Evolutionary conservation across 2,797 vertebrate genomes (phyloP).

Genomic region (Gobio occitaniae): DNA sequence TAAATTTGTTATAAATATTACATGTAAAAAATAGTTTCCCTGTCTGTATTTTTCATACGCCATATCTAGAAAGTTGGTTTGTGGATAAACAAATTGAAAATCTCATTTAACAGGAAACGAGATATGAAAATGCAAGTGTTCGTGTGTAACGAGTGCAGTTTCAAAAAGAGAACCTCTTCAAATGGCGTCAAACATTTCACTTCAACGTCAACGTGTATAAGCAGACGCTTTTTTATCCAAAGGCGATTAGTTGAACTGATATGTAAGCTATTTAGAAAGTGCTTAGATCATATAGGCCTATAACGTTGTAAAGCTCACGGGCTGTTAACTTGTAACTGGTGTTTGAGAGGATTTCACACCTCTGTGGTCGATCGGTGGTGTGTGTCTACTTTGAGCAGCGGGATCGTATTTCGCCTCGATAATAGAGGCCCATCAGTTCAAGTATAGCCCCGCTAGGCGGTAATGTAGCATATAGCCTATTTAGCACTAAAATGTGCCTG

Average conservation of each 20-base stretch:
- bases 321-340: neutral
- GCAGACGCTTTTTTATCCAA: neutral
- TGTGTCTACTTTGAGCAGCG: neutral
- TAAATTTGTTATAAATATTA: too few relatives aligned
- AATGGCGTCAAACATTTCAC: neutral
- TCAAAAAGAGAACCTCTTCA: neutral
- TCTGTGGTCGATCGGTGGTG: neutral
- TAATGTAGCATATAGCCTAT: constrained; percentile 1
- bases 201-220: neutral
- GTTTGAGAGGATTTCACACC: constrained; percentile 27
- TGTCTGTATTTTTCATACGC: neutral
- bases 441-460: constrained; percentile 1
- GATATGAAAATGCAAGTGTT: neutral
- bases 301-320: neutral
- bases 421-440: neutral
- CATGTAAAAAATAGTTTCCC: neutral
- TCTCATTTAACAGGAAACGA: neutral
- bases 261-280: neutral
- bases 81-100: neutral
- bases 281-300: neutral
- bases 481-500: neutral
- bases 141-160: neutral
- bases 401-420: neutral
- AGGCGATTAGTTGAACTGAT: neutral
- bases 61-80: neutral